Evolutionary conservation across 2,888 invertebrate species (phyloP).

Genomic region (Lepetodrilus schrolli): DNA sequence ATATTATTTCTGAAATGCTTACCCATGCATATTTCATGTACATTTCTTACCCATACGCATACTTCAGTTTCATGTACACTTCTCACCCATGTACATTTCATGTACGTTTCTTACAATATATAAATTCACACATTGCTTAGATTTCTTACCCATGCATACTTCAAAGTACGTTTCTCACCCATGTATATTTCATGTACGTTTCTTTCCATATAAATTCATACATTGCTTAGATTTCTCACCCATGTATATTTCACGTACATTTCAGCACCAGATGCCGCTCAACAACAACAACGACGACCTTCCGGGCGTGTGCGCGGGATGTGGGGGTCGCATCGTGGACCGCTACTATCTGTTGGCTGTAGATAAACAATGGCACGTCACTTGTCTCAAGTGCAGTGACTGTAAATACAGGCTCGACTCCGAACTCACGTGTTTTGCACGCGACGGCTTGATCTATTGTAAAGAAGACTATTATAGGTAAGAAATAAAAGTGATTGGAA

Average conservation of each 20-base stretch:
- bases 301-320: slow-evolving; percentile 84
- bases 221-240: too few species aligned
- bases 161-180: too few species aligned
- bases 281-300: slow-evolving; percentile 40
- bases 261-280: slow-evolving; percentile 33
- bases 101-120: too few species aligned
- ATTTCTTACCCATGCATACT: too few species aligned
- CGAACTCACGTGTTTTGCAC: slow-evolving; percentile 92
- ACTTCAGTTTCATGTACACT: too few species aligned
- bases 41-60: too few species aligned
- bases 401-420: slow-evolving; percentile 92
- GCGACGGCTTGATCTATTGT: slow-evolving; percentile 95
- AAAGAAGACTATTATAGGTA: slow-evolving; percentile 97
- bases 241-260: neutral
- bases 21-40: too few species aligned
- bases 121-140: too few species aligned
- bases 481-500: slow-evolving; percentile 76
- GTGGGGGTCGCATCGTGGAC: slow-evolving; percentile 89
- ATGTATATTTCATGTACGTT: too few species aligned
- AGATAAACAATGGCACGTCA: slow-evolving; percentile 93
- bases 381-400: slow-evolving; percentile 89
- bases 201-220: too few species aligned
- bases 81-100: too few species aligned
- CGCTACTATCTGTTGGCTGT: slow-evolving; percentile 90
- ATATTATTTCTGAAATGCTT: too few species aligned